Evolutionary conservation across 2,797 vertebrate genomes (phyloP).

Genomic region (Lagocephalus sceleratus): DNA sequence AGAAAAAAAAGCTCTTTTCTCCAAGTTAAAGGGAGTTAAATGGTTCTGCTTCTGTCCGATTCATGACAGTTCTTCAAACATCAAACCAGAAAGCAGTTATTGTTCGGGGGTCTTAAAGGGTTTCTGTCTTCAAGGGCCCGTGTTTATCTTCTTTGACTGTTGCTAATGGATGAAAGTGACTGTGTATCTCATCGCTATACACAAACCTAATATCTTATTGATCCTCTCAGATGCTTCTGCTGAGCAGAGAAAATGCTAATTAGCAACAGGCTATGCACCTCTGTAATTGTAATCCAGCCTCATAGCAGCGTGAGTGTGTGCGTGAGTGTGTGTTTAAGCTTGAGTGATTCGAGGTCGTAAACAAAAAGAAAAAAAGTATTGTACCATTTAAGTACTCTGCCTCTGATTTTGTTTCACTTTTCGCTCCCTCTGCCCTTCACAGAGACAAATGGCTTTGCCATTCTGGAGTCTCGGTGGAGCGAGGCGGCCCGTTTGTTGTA

Average conservation of each 20-base stretch:
- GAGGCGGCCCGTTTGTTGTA: constrained; percentile 68
- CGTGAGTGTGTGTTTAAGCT: constrained; percentile 32
- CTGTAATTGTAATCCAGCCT: constrained; percentile 86
- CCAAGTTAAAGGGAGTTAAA: too few species aligned
- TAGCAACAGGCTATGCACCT: constrained; percentile 75
- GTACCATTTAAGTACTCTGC: constrained; percentile 65
- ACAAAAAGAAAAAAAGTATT: constrained; percentile 71
- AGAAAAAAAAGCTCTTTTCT: too few species aligned
- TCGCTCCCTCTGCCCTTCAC: constrained; percentile 75
- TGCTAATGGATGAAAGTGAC: constrained; percentile 75
- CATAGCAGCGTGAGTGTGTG: constrained; percentile 60
- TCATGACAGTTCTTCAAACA: too few species aligned
- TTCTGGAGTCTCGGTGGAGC: constrained; percentile 75
- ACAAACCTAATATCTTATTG: constrained; percentile 89
- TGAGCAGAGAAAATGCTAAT: constrained; percentile 92
- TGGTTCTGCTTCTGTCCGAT: too few species aligned
- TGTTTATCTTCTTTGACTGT: constrained; percentile 62
- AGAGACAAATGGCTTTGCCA: constrained; percentile 81
- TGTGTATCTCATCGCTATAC: constrained; percentile 83
- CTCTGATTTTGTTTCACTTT: constrained; percentile 69
- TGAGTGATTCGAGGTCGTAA: constrained; percentile 77
- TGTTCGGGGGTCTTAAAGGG: not conserved
- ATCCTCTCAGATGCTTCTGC: constrained; percentile 79
- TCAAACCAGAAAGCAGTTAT: too few species aligned
- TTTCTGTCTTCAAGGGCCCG: constrained; percentile 35